phyloP scores from a whole-genome alignment of 2,797 vertebrate genomes.

The Coilia nasus region DNA sequence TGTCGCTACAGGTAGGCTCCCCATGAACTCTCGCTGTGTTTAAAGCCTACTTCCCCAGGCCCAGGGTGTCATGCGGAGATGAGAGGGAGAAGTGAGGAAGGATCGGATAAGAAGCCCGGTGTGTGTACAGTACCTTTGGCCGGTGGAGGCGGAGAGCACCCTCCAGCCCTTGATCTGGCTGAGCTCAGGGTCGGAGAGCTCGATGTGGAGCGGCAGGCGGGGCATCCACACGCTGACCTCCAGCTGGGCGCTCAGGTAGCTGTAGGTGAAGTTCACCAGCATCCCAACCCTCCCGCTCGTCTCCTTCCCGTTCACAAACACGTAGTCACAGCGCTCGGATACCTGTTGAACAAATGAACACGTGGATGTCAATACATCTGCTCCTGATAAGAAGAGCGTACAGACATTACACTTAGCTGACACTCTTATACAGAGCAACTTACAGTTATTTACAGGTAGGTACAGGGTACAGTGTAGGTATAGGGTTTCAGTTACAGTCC shows the following conservation, averaged over 20 bases:
- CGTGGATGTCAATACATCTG: not conserved
- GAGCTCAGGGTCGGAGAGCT: slow-evolving; percentile 90
- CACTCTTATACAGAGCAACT: too few species aligned
- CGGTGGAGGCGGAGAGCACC: slow-evolving; percentile 76
- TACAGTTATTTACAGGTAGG: too few species aligned
- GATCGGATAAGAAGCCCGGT: too few species aligned
- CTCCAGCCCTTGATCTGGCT: slow-evolving; percentile 95
- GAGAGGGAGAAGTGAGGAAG: too few species aligned
- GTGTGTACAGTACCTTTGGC: slow-evolving; percentile 70
- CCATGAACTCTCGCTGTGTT: too few species aligned
- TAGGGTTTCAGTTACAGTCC: too few species aligned
- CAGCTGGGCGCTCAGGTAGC: slow-evolving; percentile 86
- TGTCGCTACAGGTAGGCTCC: too few species aligned
- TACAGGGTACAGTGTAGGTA: too few species aligned
- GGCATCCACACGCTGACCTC: slow-evolving; percentile 90
- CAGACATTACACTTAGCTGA: too few species aligned
- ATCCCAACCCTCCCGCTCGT: slow-evolving; percentile 81
- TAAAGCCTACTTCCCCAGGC: too few species aligned
- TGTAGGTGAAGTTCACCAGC: slow-evolving; percentile 89
- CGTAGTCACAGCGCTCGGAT: slow-evolving; percentile 89
- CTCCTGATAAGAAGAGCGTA: too few species aligned
- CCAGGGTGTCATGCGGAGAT: too few species aligned
- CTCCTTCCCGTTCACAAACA: slow-evolving; percentile 93
- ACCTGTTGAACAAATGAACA: slow-evolving; percentile 71
- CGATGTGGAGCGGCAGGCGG: slow-evolving; percentile 86